Base-by-base conservation (phyloP, 2,888 invertebrate species). In the Thumatha senex region DNA sequence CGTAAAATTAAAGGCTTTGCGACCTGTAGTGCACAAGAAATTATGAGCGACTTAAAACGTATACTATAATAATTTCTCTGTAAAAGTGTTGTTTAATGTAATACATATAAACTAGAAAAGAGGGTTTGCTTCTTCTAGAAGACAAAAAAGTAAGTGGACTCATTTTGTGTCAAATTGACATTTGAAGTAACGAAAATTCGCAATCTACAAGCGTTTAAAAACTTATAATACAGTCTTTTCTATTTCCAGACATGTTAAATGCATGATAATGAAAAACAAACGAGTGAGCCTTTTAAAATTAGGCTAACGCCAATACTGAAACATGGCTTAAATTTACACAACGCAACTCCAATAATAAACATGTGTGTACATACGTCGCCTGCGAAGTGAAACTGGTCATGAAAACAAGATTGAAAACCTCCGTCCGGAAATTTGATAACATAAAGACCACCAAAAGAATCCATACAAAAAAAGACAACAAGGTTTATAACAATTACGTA, bases 1-100 rank as follows among this genome's bases (percentile, higher is more conserved):
- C 56, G 60, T 4, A 80, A 71, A 60, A 69, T 84, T 13, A 31
- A 78, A 34, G 74, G 72, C 63, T 49, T 67, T 24, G 54, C 84
- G 7, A 48, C 82, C 24, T 62, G 67, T 18, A 84, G 84, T 58
- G 72, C 81, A 0, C 82, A 13, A 11, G 45, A 45, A 38, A 45
- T 45, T 38, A 10, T 46, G 10, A 40, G 12, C 5, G 33, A 46
- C 18, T 33, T 46, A 5, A 40, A 40, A 15, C 45, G 29, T 5
- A 15, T 45, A 24, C 18, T 34, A 12, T 40, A 12, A 40, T 29
- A 24, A 10, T 15, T 14, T 44, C 7, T n/a, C n/a, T n/a, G 14
- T 10, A 9, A 10, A 14, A 36, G 14, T 36, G 36, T 9, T 14
- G 8, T 9, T 14, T 1, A 18, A 11, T 38, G 7, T 39, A 18